Evolutionary conservation across 2,113 vertebrate species (phyloP), one percentile per base, ranked within the genome.

Genomic region (Gobiocypris rarus): DNA sequence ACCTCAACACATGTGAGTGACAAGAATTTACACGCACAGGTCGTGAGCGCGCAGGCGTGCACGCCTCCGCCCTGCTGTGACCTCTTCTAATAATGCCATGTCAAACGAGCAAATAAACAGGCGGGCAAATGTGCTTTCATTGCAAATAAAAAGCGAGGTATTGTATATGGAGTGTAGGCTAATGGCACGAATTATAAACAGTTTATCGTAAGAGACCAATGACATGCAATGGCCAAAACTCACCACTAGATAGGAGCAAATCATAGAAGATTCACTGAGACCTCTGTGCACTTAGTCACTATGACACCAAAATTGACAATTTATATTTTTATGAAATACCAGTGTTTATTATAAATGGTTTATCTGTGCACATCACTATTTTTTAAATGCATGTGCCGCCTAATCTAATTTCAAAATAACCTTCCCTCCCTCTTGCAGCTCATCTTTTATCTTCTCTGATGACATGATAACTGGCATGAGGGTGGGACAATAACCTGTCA

Each of bases 201-300:
- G 17, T 24, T 71, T 22, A 22, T 22, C 17, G 9, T 38, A 11
- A 4, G 5, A 45, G 1, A 71, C 41, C 2, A 14, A 0, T 10
- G 22, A 63, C 28, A 3, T 7, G 69, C 0, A 24, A 71, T 14
- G 34, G 4, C 54, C 24, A 26, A 24, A 61, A 0, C 24, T 26
- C 14, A 43, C 38, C 76, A 43, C 56, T 61, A 61, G 76, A 14
- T 19, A 4, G 34, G 14, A 78, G 75, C 54, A 78, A 76, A 76
- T 76, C 28, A 38, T 24, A 19, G 52, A 10, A 3, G 45, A 22
- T 61, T 11, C n/a, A 26, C n/a, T 10, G 58, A 59, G 10, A n/a
- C n/a, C 9, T 59, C 3, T 54, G 50, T 54, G 52, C 17, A 54
- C 17, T 52, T 54, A 45, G n/a, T n/a, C 10, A 19, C 6, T 54